These are phyloP conservation scores for Boulengeromyrus knoepffleri DNA, from an alignment of 2,113 vertebrate genomes.

Conservation along the genomic window DNA sequence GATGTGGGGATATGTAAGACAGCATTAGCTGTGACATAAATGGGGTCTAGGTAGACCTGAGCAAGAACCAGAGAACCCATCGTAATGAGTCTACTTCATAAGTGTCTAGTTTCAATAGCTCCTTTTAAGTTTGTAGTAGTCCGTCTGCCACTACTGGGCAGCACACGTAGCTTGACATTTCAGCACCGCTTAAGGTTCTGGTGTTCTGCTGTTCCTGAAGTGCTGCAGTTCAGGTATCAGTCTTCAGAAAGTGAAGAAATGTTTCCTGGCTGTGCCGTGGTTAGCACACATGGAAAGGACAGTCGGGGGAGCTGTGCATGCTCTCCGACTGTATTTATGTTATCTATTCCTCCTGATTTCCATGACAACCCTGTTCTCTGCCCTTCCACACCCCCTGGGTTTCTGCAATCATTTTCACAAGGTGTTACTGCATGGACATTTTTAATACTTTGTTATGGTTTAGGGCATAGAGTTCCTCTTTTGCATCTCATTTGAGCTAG, in stretches of 20 bases:
- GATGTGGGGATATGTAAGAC: neutral
- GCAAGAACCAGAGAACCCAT: neutral
- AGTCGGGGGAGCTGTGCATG: neutral
- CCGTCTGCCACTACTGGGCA: neutral
- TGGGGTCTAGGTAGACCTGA: neutral
- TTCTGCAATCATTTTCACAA: neutral
- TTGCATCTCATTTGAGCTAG: neutral
- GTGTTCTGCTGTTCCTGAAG: neutral
- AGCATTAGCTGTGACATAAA: neutral
- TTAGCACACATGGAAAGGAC: neutral
- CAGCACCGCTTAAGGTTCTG: neutral
- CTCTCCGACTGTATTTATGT: neutral
- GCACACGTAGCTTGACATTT: neutral
- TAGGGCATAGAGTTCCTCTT: neutral
- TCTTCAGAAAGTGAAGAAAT: neutral
- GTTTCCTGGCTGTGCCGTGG: neutral
- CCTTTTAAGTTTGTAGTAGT: neutral
- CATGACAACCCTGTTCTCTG: neutral
- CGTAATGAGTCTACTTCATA: neutral
- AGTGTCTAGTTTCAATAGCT: neutral
- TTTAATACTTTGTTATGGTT: neutral
- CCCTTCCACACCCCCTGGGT: neutral
- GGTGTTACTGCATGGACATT: neutral
- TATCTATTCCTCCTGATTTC: neutral
- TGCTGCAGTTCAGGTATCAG: neutral